Conservation (phyloP, 2,797 vertebrate genomes). For the Mus minutoides region DNA sequence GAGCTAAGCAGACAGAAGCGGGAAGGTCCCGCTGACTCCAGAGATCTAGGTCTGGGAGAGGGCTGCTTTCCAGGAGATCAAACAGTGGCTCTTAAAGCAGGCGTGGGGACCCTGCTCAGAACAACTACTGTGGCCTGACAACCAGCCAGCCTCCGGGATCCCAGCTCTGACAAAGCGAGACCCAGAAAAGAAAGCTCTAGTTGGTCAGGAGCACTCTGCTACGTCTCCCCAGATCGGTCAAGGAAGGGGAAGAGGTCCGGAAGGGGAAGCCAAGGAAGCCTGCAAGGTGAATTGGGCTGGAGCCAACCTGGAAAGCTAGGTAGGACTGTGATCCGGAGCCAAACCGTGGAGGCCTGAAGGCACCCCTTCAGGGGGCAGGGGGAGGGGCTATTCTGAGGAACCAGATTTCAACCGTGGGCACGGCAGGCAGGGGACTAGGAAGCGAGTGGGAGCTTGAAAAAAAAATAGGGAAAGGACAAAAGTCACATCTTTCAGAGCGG, state of each 20-base stretch:
- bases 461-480: neutral
- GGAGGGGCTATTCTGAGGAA: neutral
- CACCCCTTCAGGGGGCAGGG: no score
- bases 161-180: neutral
- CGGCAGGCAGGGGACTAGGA: neutral
- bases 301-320: neutral
- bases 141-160: neutral
- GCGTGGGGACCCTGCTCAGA: conserved; percentile 48
- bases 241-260: conserved; percentile 3
- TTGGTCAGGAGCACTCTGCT: neutral
- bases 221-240: neutral
- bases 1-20: neutral
- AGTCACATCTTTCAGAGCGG: neutral
- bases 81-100: conserved; percentile 65
- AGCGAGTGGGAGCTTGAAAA: neutral
- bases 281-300: neutral
- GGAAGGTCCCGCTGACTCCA: conserved; percentile 38
- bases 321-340: neutral
- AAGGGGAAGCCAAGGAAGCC: neutral
- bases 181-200: neutral
- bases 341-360: no score
- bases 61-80: conserved; percentile 51
- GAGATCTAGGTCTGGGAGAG: neutral
- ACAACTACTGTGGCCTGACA: neutral
- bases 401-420: neutral